phyloP scores from a whole-genome alignment of 2,113 vertebrate genomes.

The Acrocephalus kingi region DNA sequence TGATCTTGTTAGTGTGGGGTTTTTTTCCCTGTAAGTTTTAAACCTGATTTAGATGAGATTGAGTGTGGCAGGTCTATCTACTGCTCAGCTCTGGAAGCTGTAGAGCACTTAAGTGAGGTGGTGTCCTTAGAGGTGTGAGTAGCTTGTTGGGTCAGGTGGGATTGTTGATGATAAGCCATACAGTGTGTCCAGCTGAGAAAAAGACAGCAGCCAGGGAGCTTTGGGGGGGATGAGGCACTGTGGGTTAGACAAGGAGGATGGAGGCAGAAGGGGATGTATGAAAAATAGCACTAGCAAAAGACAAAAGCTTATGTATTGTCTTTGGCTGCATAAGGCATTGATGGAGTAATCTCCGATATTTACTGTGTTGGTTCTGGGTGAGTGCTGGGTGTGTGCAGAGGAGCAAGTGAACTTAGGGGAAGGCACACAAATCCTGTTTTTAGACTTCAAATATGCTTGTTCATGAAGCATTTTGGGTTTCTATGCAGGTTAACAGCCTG shows the following conservation, averaged over 20 bases:
- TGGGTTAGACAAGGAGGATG: background rate
- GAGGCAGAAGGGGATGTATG: too few species aligned
- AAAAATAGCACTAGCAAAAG: background rate
- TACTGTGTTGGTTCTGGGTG: background rate
- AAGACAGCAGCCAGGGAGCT: background rate
- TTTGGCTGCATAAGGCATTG: fast-evolving
- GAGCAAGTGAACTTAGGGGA: background rate
- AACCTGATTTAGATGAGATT: background rate
- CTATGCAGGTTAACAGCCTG: background rate
- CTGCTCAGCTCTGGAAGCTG: background rate
- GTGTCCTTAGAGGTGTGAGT: background rate
- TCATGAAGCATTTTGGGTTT: fast-evolving
- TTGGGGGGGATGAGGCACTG: background rate
- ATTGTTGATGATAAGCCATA: background rate
- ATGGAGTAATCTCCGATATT: background rate
- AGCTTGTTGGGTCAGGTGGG: background rate
- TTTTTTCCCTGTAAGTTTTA: background rate
- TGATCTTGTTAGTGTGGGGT: background rate
- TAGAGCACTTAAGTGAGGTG: background rate
- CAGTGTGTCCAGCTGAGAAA: background rate
- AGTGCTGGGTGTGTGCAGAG: background rate
- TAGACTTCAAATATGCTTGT: background rate
- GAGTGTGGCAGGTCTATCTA: background rate
- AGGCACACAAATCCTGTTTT: background rate
- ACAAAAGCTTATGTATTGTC: fast-evolving